These are phyloP conservation scores for Paedocypris sp. DNA, from an alignment of 2,113 vertebrate species.

Conservation along the genomic window DNA sequence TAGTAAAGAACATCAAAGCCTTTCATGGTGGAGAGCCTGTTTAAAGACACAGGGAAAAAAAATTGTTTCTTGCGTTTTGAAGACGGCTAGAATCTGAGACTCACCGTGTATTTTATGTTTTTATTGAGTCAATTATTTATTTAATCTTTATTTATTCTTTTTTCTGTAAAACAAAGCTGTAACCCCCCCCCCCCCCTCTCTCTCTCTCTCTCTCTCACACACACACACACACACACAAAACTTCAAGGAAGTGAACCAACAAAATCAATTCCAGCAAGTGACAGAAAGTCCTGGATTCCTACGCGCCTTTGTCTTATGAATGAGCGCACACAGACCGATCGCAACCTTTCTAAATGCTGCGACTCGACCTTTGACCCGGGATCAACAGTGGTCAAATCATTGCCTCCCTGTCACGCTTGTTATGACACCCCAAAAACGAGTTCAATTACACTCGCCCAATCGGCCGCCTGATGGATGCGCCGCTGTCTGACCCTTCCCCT, in stretches of 20 bases:
- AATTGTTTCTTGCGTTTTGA: too few relatives aligned
- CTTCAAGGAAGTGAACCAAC: background rate
- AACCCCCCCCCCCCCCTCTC: too few relatives aligned
- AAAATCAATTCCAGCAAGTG: background rate
- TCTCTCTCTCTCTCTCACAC: background rate
- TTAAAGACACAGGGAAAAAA: too few relatives aligned
- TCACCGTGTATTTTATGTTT: too few relatives aligned
- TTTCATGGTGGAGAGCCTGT: too few relatives aligned
- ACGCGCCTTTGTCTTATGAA: background rate
- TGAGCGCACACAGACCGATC: background rate
- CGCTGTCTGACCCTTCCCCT: conserved; percentile 17
- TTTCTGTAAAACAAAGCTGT: too few relatives aligned
- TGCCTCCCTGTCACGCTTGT: background rate
- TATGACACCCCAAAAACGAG: conserved; percentile 2
- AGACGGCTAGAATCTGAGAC: too few relatives aligned
- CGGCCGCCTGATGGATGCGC: conserved; percentile 8
- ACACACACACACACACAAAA: background rate
- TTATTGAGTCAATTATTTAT: too few relatives aligned
- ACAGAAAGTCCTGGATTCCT: background rate
- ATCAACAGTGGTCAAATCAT: conserved; percentile 1
- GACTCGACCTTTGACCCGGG: background rate
- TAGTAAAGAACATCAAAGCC: too few relatives aligned
- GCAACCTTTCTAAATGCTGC: background rate
- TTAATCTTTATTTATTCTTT: too few relatives aligned
- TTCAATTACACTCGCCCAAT: conserved; percentile 8